Evolutionary conservation across 1,140 invertebrate species (phyloP).

Genomic region (Anoplophora glabripennis): DNA sequence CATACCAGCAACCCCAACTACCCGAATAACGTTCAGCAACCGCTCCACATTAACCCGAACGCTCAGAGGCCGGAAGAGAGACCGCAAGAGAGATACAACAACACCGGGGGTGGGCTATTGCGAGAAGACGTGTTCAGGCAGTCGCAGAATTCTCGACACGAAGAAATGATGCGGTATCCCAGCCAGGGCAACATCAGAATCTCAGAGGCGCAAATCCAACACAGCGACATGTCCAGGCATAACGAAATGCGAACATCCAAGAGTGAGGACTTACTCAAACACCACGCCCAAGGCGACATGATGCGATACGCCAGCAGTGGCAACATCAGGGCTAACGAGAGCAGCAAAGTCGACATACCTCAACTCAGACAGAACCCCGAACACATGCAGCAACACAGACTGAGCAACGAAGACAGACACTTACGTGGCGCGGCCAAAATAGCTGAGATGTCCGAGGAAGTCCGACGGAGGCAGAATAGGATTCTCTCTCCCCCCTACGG

Average conservation of each 20-base stretch:
- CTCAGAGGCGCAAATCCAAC: slow-evolving; percentile 38
- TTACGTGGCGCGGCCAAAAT: slow-evolving; percentile 71
- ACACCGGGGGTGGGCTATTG: slow-evolving; percentile 28
- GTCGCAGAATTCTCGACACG: slow-evolving; percentile 35
- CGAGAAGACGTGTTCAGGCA: slow-evolving; percentile 38
- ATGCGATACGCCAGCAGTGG: slow-evolving; percentile 46
- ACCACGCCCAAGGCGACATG: slow-evolving; percentile 39
- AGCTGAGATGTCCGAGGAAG: slow-evolving; percentile 79
- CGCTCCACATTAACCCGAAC: slow-evolving; percentile 27
- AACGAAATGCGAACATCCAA: slow-evolving; percentile 43
- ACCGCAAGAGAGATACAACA: slow-evolving; percentile 14
- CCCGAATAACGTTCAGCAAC: slow-evolving; percentile 27
- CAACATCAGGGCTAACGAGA: slow-evolving; percentile 41
- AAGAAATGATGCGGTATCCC: slow-evolving; percentile 43
- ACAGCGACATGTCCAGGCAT: slow-evolving; percentile 23
- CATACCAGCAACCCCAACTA: slow-evolving; percentile 29
- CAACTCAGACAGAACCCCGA: slow-evolving; percentile 26
- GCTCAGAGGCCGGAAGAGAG: slow-evolving; percentile 33
- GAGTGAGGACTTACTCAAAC: slow-evolving; percentile 44
- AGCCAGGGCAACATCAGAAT: slow-evolving; percentile 40
- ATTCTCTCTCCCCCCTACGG: slow-evolving; percentile 40
- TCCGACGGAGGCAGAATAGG: slow-evolving; percentile 67
- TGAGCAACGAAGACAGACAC: slow-evolving; percentile 33
- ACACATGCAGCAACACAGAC: slow-evolving; percentile 24
- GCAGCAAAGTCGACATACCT: slow-evolving; percentile 29